phyloP scores from a whole-genome alignment of 2,888 invertebrate species.

The Polydrusus cervinus region DNA sequence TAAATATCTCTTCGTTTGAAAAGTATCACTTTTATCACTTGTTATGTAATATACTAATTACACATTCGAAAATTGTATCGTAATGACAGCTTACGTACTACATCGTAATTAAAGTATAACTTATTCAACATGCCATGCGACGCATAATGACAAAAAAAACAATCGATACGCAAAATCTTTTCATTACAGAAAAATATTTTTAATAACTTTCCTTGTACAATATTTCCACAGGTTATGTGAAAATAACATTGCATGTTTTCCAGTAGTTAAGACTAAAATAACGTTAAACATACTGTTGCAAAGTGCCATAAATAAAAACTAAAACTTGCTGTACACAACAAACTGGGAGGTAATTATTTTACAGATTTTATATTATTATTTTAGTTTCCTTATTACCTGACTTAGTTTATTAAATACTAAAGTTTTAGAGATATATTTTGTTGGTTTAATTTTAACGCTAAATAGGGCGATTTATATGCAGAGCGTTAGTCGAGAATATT shows the following conservation, averaged over 20 bases:
- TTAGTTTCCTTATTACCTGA: neutral
- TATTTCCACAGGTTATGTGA: slow-evolving; percentile 40
- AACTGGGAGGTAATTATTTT: slow-evolving; percentile 46
- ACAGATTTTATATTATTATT: slow-evolving; percentile 40
- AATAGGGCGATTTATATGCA: neutral
- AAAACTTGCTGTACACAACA: slow-evolving; percentile 31
- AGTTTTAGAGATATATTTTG: neutral
- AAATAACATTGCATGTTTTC: slow-evolving; percentile 48
- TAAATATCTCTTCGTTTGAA: too few relatives aligned
- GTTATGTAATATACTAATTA: too few relatives aligned
- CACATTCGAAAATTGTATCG: neutral
- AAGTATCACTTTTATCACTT: too few relatives aligned
- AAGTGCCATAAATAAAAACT: slow-evolving; percentile 49
- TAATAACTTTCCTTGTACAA: slow-evolving; percentile 36
- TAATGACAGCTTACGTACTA: neutral
- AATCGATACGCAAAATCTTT: slow-evolving; percentile 23
- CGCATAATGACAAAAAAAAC: neutral
- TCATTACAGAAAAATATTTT: slow-evolving; percentile 30
- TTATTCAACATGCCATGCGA: slow-evolving; percentile 12
- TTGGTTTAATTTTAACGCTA: neutral
- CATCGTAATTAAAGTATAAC: slow-evolving; percentile 1
- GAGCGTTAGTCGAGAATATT: neutral
- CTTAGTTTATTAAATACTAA: slow-evolving; percentile 17
- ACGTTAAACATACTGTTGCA: slow-evolving; percentile 45
- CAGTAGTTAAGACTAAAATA: slow-evolving; percentile 47